Base-by-base conservation (phyloP, 2,797 vertebrate species). In the Sphenopsis melanotis region DNA sequence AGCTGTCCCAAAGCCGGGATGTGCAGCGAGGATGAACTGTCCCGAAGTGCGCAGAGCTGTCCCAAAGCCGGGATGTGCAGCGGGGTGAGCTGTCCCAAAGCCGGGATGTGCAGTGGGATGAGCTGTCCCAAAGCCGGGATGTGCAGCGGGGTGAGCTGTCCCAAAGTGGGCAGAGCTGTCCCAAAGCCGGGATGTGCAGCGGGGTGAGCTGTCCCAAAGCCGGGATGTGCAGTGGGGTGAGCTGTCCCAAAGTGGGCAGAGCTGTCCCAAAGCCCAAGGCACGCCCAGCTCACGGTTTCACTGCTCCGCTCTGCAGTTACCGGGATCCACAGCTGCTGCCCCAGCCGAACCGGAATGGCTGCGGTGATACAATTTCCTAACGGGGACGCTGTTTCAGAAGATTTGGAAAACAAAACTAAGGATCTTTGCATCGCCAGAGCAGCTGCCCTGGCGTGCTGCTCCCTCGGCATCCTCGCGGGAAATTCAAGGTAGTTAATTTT, bases 191-290 rank as follows among this genome's bases (percentile, higher is more conserved):
- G 37, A 37, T 37, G 10, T 37, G 23, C 12, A 14, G 37, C 37
- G 11, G 37, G 37, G 5, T 11, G 37, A 37, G 37, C 37, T 37
- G 37, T 37, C 37, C 37, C 37, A 37, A 15, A 26, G 24, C 24
- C 8, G 24, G 47, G 47, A 26, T 15, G 24, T 24, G 46, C 37
- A 37, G 37, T 11, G 24, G 49, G 23, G 3, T 4, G 22, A 23
- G 9, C 49, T 50, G 49, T 30, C 27, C 49, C 49, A 29, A 29
- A 50, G 49, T 27, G 1, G 49, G 27, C 2, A 17, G 41, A 70
- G 49, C 57, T 11, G 50, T 19, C 50, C 42, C 46, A 0, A 5
- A 0, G 6, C 11, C 21, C 0, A 0, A 2, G 36, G 26, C 21
- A 3, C 15, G 24, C 42, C 2, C 10, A 7, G 53, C 39, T 12